Conservation (phyloP, 2,888 invertebrate species). For the Caenorhabditis plicata region DNA sequence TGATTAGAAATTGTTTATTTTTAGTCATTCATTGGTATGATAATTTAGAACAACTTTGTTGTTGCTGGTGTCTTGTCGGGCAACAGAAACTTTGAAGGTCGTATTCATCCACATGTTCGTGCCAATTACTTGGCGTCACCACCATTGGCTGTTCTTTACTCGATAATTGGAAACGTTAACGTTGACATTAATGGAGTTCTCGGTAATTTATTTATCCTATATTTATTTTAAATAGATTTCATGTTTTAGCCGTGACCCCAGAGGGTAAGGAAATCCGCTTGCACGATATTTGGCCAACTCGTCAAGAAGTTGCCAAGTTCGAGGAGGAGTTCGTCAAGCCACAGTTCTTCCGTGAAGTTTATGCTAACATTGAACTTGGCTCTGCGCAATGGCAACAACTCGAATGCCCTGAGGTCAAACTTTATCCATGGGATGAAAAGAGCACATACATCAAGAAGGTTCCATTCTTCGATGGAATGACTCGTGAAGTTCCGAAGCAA, state of each 20-base stretch:
- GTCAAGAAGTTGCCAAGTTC: conserved; percentile 79
- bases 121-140: conserved; percentile 99
- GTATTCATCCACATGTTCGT: conserved; percentile 89
- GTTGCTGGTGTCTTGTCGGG: conserved; percentile 94
- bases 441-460: conserved; percentile 95
- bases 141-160: conserved; percentile 92
- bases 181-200: conserved; percentile 80
- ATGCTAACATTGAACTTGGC: conserved; percentile 72
- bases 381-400: conserved; percentile 83
- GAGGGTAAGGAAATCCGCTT: conserved; percentile 71
- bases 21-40: too few species aligned
- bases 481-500: conserved; percentile 65
- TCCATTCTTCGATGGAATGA: conserved; percentile 88
- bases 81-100: conserved; percentile 95
- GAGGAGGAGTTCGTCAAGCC: conserved; percentile 88
- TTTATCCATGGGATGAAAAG: conserved; percentile 86
- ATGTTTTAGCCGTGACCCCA: conserved; percentile 29
- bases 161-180: conserved; percentile 88
- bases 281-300: conserved; percentile 90
- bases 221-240: too few species aligned
- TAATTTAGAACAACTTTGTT: conserved; percentile 80
- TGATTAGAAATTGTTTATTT: conserved; percentile 60
- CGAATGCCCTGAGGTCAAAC: conserved; percentile 75
- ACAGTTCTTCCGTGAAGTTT: conserved; percentile 80
- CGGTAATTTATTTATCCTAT: conserved; percentile 7